These are phyloP conservation scores for Chitala chitala DNA, from an alignment of 2,113 vertebrate species.

Conservation along the genomic window DNA sequence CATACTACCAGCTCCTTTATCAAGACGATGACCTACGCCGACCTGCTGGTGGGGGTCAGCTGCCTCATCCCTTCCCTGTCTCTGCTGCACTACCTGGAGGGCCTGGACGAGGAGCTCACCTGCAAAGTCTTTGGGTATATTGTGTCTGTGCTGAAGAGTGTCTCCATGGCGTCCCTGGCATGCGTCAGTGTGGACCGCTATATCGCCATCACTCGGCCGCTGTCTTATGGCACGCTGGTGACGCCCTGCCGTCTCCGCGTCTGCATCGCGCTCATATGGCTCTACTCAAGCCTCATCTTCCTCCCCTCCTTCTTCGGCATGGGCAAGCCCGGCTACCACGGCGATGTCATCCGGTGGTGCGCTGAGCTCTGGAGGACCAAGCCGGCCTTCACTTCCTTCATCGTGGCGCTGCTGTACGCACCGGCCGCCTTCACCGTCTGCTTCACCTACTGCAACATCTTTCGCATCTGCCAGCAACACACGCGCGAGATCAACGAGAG, in stretches of 20 bases:
- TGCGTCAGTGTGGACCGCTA: slow-evolving; percentile 96
- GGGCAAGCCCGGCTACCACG: slow-evolving; percentile 97
- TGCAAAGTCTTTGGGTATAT: slow-evolving; percentile 91
- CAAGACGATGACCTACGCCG: slow-evolving; percentile 97
- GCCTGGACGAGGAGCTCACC: slow-evolving; percentile 76
- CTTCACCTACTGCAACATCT: slow-evolving; percentile 96
- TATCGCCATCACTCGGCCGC: slow-evolving; percentile 86
- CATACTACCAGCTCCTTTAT: slow-evolving; percentile 97
- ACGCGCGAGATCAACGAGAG: slow-evolving; percentile 90
- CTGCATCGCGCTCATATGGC: slow-evolving; percentile 88
- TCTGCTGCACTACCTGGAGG: slow-evolving; percentile 77
- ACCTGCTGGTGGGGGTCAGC: slow-evolving; percentile 91
- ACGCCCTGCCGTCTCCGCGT: slow-evolving; percentile 87
- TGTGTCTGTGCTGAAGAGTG: slow-evolving; percentile 92
- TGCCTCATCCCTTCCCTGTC: slow-evolving; percentile 92
- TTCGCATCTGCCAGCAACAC: slow-evolving; percentile 96
- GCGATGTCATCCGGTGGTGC: slow-evolving; percentile 90
- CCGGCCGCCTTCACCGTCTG: slow-evolving; percentile 87
- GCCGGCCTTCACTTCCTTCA: slow-evolving; percentile 85
- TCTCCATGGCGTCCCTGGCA: slow-evolving; percentile 91
- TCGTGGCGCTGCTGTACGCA: slow-evolving; percentile 84
- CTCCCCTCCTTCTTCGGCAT: slow-evolving; percentile 86
- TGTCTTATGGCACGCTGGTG: slow-evolving; percentile 83
- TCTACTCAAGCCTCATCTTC: slow-evolving; percentile 89
- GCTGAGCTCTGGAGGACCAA: slow-evolving; percentile 78